Conservation (phyloP, 2,113 vertebrate species). For the Eublepharis macularius region DNA sequence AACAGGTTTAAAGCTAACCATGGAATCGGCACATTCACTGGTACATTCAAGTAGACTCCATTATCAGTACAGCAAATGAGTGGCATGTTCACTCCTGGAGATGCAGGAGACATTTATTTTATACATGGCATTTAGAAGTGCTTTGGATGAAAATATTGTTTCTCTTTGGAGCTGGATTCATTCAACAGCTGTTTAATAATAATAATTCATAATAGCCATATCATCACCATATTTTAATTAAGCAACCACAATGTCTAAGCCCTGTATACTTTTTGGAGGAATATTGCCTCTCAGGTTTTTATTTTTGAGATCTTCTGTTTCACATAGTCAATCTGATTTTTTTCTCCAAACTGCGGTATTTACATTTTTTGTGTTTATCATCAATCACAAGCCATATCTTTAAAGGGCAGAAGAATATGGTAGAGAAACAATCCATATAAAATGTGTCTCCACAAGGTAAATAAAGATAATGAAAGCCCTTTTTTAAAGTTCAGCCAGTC, state of each 20-base stretch:
- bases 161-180: neutral
- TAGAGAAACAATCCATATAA: conserved; percentile 17
- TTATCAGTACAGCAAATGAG: neutral
- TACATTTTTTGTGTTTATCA: neutral
- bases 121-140: conserved; percentile 5
- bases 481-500: neutral
- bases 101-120: neutral
- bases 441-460: conserved; percentile 23
- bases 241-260: neutral
- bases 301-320: conserved; percentile 29
- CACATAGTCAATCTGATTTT: neutral
- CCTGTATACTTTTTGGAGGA: neutral
- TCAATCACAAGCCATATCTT: conserved; percentile 31
- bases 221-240: too few relatives aligned
- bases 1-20: too few relatives aligned
- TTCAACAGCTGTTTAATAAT: neutral
- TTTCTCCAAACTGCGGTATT: neutral
- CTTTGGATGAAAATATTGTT: neutral
- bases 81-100: neutral
- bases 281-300: neutral
- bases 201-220: too few relatives aligned
- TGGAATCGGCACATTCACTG: neutral
- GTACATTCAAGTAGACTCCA: accelerated
- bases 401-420: conserved; percentile 27
- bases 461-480: conserved; percentile 11